phyloP scores from a whole-genome alignment of 2,888 invertebrate genomes.

The Hydroisotoma schaefferi region DNA sequence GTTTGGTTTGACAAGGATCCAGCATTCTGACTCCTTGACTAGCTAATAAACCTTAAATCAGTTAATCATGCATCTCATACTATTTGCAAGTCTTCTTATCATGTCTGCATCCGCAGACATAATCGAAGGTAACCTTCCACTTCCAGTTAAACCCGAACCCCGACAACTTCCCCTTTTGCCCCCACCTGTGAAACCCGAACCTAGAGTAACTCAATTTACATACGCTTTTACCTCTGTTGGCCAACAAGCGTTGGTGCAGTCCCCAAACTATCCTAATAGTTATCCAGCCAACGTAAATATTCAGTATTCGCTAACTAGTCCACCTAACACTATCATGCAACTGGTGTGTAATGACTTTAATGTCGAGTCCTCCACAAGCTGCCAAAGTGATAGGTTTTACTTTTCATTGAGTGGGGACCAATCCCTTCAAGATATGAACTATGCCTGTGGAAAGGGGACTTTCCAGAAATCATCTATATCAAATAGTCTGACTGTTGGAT shows the following conservation, averaged over 20 bases:
- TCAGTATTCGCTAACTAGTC: constrained; percentile 23
- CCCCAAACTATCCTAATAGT: constrained; percentile 30
- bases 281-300: constrained; percentile 30
- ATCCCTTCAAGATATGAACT: neutral
- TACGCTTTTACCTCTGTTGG: constrained; percentile 21
- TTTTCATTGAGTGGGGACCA: constrained; percentile 32
- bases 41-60: constrained; percentile 1
- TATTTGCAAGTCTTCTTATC: neutral
- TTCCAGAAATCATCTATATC: constrained; percentile 8
- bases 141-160: constrained; percentile 13
- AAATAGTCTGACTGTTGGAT: constrained; percentile 29
- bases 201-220: constrained; percentile 2
- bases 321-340: constrained; percentile 23
- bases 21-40: constrained; percentile 1
- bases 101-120: neutral
- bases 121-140: constrained; percentile 1
- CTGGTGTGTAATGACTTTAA: constrained; percentile 37
- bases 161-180: neutral
- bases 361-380: constrained; percentile 23
- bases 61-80: neutral
- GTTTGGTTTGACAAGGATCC: constrained; percentile 12
- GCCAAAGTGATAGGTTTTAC: constrained; percentile 29
- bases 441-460: constrained; percentile 28
- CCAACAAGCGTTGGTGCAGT: constrained; percentile 21
- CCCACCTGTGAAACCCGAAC: constrained; percentile 13